phyloP scores from a whole-genome alignment of 2,888 invertebrate species.

The Myopa testacea region DNA sequence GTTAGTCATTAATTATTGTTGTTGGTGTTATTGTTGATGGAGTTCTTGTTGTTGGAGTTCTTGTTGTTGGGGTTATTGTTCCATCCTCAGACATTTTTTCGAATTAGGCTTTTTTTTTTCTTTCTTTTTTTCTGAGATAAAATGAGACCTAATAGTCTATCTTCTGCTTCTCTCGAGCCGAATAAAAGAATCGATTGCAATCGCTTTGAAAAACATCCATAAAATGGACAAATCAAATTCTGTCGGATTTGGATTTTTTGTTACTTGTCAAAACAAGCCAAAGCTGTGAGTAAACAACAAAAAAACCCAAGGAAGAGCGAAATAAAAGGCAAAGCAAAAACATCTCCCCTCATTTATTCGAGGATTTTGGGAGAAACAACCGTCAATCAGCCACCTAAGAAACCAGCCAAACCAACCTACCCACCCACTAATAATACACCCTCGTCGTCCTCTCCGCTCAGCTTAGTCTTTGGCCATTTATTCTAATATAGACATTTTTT shows the following conservation, averaged over 20 bases:
- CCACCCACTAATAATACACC: not conserved
- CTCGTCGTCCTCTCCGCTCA: not conserved
- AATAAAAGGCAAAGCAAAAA: not conserved
- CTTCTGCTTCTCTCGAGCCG: no score
- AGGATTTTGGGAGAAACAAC: not conserved
- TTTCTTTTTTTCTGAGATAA: no score
- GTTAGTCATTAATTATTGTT: no score
- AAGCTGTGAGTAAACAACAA: not conserved
- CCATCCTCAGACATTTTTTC: no score
- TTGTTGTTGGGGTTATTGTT: no score
- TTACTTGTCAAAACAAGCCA: no score
- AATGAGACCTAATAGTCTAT: no score
- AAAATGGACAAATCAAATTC: not conserved
- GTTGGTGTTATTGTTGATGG: no score
- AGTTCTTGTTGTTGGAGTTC: no score
- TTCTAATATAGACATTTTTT: conserved; percentile 21
- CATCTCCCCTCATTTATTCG: not conserved
- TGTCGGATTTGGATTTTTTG: not conserved
- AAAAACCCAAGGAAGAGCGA: not conserved
- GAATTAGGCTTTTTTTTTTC: no score
- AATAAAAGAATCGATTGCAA: not conserved
- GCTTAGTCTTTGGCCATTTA: not conserved
- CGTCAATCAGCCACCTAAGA: no score
- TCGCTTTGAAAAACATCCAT: not conserved
- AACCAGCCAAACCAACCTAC: no score